A percentile compares a stretch with the other conserved stretches of the same genome.
These are phyloP conservation scores for Aphis gossypii DNA, from an alignment of 1,140 invertebrate species.

Conservation along the genomic window DNA sequence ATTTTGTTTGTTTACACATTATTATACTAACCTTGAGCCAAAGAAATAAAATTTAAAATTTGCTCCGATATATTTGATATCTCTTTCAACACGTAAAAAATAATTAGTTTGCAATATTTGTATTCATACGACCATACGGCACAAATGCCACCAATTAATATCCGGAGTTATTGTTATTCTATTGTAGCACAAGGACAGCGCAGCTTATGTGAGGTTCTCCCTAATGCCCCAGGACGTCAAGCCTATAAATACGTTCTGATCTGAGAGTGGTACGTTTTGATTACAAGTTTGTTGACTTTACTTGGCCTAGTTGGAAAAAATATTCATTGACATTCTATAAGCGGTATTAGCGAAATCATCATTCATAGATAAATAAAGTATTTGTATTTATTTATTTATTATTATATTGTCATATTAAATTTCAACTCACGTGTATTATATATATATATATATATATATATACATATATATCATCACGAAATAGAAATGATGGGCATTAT, in stretches of 20 bases:
- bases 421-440: slow-evolving; percentile 17
- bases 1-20: slow-evolving; percentile 14
- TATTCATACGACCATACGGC: background rate
- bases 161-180: background rate
- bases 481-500: background rate
- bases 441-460: background rate
- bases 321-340: background rate
- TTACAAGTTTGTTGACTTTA: slow-evolving; percentile 22
- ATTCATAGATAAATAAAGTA: background rate
- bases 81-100: background rate
- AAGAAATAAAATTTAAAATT: background rate
- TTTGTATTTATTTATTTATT: background rate
- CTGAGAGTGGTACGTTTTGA: background rate
- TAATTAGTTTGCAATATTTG: background rate
- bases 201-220: background rate
- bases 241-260: background rate
- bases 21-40: background rate
- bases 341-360: background rate
- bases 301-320: background rate
- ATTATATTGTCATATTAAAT: background rate
- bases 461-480: background rate
- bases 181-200: background rate
- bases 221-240: background rate
- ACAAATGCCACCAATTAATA: background rate
- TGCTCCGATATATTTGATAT: background rate